A percentile compares a stretch with the other conserved stretches of the same genome.
Conservation (phyloP, 2,797 vertebrate species). For the Hapalemur alaotrensis region DNA sequence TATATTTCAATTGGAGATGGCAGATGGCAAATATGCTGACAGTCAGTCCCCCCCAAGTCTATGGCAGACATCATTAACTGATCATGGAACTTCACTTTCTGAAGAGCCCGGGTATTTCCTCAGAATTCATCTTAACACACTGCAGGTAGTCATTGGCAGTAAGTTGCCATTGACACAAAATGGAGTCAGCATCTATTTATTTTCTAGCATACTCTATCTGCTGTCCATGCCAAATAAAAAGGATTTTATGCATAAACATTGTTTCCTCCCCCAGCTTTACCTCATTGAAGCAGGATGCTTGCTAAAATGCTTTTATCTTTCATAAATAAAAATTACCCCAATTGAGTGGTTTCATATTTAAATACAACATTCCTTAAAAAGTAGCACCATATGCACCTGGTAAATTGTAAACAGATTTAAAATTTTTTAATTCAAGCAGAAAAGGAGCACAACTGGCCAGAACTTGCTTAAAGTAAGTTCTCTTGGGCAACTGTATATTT, state of each 20-base stretch:
- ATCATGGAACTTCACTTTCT: neutral
- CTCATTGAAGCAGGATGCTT: neutral
- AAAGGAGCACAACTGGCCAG: neutral
- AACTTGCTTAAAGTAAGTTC: neutral
- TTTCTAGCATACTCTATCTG: neutral
- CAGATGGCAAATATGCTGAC: neutral
- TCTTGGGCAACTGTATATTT: neutral
- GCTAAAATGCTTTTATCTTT: constrained; percentile 16
- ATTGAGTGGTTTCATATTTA: constrained; percentile 17
- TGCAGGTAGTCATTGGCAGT: neutral
- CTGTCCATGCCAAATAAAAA: neutral
- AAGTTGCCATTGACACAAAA: neutral
- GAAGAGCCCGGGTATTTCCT: neutral
- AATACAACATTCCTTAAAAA: constrained; percentile 42
- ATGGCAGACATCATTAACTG: neutral
- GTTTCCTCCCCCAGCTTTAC: neutral
- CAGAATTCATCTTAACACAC: neutral
- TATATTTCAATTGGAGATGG: neutral
- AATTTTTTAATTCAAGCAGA: neutral
- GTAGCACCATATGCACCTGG: neutral
- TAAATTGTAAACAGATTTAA: constrained; percentile 41
- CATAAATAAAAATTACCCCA: constrained; percentile 35
- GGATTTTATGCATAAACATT: neutral
- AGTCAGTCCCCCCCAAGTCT: neutral
- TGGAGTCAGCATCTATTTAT: neutral